Percentiles rank a stretch among this genome's conserved stretches.
Conservation (phyloP, 2,113 vertebrate species). For the Andinoacara biseriatus region DNA sequence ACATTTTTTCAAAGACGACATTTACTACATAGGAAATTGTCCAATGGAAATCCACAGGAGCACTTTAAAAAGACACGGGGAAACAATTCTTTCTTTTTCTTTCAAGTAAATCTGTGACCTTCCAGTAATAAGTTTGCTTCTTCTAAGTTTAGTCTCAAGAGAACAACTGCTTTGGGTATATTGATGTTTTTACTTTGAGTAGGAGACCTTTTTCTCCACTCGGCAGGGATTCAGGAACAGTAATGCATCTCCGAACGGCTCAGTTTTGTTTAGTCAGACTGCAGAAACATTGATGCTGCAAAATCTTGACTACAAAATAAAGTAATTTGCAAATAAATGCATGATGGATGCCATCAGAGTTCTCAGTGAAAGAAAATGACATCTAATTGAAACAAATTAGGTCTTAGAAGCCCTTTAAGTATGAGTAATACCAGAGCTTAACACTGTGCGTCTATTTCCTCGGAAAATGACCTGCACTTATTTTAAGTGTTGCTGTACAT, state of each 20-base stretch:
- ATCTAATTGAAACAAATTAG: slow-evolving; percentile 6
- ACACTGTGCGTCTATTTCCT: background rate
- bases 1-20: background rate
- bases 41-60: background rate
- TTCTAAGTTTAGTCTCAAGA: slow-evolving; percentile 15
- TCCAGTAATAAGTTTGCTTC: slow-evolving; percentile 21
- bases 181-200: slow-evolving; percentile 17
- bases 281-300: background rate
- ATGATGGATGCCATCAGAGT: background rate
- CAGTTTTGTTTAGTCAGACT: slow-evolving; percentile 15
- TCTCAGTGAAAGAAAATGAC: slow-evolving; percentile 13
- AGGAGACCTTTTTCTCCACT: background rate
- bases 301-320: background rate
- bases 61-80: background rate
- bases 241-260: slow-evolving; percentile 21
- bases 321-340: background rate
- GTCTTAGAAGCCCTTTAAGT: background rate
- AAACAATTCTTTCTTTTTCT: slow-evolving; percentile 6
- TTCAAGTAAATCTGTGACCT: slow-evolving; percentile 16
- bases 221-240: background rate
- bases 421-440: background rate
- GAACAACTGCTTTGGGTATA: slow-evolving; percentile 26
- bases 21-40: background rate
- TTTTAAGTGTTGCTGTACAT: background rate
- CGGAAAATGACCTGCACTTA: background rate